Evolutionary conservation across 2,797 vertebrate species (phyloP).

Genomic region (Picus viridis): DNA sequence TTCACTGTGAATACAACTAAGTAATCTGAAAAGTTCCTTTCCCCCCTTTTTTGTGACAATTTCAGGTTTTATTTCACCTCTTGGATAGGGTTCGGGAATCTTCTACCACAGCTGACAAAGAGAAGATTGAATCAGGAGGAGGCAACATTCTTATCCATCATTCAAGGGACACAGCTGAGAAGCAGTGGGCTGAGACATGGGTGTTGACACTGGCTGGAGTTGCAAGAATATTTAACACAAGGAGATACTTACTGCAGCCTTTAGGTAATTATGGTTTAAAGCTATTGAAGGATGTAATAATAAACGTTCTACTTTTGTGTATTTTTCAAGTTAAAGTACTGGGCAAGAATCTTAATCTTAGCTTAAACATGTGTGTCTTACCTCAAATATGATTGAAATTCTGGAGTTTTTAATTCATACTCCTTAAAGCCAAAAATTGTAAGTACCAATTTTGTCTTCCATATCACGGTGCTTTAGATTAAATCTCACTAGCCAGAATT

Average conservation of each 20-base stretch:
- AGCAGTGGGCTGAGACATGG: slow-evolving; percentile 99
- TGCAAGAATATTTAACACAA: slow-evolving; percentile 97
- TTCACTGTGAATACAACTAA: not conserved
- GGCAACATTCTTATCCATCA: slow-evolving; percentile 99
- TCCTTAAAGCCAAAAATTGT: not conserved
- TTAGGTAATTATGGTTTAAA: slow-evolving; percentile 81
- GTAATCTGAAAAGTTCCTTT: not conserved
- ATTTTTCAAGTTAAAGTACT: not conserved
- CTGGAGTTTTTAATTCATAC: not conserved
- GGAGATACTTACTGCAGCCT: slow-evolving; percentile 93
- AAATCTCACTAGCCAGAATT: not conserved
- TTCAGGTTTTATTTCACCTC: slow-evolving; percentile 94
- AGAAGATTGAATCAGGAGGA: slow-evolving; percentile 98
- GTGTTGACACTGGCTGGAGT: slow-evolving; percentile 96
- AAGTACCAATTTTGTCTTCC: not conserved
- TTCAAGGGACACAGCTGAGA: slow-evolving; percentile 97
- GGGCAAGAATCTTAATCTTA: not conserved
- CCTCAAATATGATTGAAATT: not conserved
- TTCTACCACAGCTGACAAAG: slow-evolving; percentile 97
- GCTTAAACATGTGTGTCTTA: not conserved
- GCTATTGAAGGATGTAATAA: not conserved
- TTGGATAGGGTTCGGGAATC: slow-evolving; percentile 92
- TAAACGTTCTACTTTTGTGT: not conserved
- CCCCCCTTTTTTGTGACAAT: not conserved
- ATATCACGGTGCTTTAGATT: not conserved